Evolutionary conservation across 2,888 invertebrate genomes (phyloP).

Genomic region (Melanostoma mellinum): DNA sequence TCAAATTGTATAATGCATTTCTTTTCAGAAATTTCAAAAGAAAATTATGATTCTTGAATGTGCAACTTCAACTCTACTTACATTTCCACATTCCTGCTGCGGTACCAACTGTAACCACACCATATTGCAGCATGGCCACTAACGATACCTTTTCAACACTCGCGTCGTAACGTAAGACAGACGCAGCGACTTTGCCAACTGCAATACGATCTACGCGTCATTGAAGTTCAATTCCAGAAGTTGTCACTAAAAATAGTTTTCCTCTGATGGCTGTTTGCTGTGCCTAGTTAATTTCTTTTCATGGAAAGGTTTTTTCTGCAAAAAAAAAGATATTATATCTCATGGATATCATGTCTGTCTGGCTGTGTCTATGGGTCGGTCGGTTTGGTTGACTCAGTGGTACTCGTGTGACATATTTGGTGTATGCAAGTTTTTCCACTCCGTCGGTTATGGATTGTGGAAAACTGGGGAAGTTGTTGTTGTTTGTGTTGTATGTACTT

Average conservation of each 20-base stretch:
- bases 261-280: conserved; percentile 2
- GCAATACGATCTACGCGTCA: conserved; percentile 69
- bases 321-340: conserved; percentile 38
- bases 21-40: not conserved
- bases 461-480: conserved; percentile 9
- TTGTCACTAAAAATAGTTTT: conserved; percentile 57
- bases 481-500: not conserved
- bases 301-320: conserved; percentile 14
- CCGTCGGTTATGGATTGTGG: conserved; percentile 29
- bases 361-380: conserved; percentile 39
- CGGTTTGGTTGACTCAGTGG: conserved; percentile 38
- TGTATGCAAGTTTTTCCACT: conserved; percentile 60
- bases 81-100: conserved; percentile 31
- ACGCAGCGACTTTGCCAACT: conserved; percentile 1
- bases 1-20: conserved; percentile 24
- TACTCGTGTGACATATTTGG: conserved; percentile 69
- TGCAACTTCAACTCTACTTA: conserved; percentile 6
- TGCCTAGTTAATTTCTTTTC: conserved; percentile 41
- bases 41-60: not conserved
- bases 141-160: conserved; percentile 19
- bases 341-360: conserved; percentile 54
- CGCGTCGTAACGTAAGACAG: not conserved
- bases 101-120: conserved; percentile 8
- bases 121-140: conserved; percentile 20
- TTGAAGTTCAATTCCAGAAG: conserved; percentile 61